Percentiles rank a stretch among this genome's conserved stretches.
Evolutionary conservation across 2,888 invertebrate species (phyloP).

Genomic region (Nomada ruficornis): DNA sequence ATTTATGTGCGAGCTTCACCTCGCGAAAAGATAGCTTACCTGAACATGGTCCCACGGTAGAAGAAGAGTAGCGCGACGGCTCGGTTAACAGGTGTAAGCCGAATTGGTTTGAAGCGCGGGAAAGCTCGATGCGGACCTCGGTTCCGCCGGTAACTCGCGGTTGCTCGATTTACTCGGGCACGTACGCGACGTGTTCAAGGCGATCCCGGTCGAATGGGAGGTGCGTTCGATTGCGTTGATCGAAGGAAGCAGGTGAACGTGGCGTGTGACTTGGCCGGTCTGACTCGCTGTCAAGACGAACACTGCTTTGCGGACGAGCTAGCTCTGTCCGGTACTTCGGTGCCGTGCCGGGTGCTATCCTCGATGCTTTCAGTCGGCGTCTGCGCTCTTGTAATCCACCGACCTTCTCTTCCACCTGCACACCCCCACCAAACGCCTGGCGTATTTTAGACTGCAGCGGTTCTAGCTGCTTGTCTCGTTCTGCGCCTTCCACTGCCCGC

Average conservation of each 20-base stretch:
- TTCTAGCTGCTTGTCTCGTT: constrained; percentile 39
- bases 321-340: constrained; percentile 83
- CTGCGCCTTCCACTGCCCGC: neutral
- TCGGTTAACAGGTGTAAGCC: constrained; percentile 65
- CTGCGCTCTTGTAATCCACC: constrained; percentile 78
- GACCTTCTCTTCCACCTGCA: constrained; percentile 70
- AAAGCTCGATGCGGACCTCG: constrained; percentile 47
- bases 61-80: constrained; percentile 30
- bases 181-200: neutral
- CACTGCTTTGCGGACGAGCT: constrained; percentile 75
- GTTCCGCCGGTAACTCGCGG: constrained; percentile 40
- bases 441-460: constrained; percentile 59
- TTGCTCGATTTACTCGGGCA: neutral
- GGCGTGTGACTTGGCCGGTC: neutral
- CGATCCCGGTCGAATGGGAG: neutral
- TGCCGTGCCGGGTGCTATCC: constrained; percentile 80
- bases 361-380: constrained; percentile 76
- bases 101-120: constrained; percentile 62
- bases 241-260: constrained; percentile 16
- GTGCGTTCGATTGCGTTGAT: neutral
- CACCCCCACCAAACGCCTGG: constrained; percentile 53
- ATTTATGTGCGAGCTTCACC: neutral
- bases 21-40: constrained; percentile 24
- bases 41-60: constrained; percentile 3
- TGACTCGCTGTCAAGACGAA: constrained; percentile 54